These are phyloP conservation scores for Simalia tracyae DNA, from an alignment of 2,797 vertebrate species.

Conservation along the genomic window DNA sequence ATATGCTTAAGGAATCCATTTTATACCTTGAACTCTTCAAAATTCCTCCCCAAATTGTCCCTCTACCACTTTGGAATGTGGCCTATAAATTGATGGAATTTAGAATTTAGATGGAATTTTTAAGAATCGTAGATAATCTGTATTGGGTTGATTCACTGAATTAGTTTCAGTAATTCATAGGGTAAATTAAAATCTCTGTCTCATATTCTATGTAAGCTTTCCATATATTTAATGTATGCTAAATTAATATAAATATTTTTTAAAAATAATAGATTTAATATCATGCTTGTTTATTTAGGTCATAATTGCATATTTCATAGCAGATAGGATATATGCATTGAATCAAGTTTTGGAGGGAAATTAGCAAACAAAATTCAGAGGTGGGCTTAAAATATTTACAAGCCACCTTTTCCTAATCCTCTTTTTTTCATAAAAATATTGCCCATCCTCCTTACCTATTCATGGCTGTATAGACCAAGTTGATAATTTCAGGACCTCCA, in stretches of 20 bases:
- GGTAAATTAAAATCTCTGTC: not conserved
- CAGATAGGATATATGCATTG: too few relatives aligned
- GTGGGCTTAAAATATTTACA: not conserved
- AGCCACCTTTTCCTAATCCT: not conserved
- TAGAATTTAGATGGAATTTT: not conserved
- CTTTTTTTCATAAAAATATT: not conserved
- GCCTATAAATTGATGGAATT: too few relatives aligned
- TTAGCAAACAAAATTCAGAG: too few relatives aligned
- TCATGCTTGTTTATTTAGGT: not conserved
- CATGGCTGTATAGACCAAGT: not conserved
- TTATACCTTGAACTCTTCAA: not conserved
- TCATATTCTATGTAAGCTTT: not conserved
- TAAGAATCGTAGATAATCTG: not conserved
- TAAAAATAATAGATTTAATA: not conserved
- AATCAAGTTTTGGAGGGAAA: too few relatives aligned
- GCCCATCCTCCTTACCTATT: not conserved
- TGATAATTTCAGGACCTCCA: not conserved
- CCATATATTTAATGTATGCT: not conserved
- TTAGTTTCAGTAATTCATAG: not conserved
- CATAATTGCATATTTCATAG: not conserved
- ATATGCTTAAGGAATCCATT: not conserved
- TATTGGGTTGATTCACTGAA: not conserved
- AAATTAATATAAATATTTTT: not conserved
- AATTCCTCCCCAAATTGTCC: too few relatives aligned
- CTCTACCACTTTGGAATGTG: too few relatives aligned